Evolutionary conservation across 2,113 vertebrate species (phyloP).

Genomic region (Engystomops pustulosus): DNA sequence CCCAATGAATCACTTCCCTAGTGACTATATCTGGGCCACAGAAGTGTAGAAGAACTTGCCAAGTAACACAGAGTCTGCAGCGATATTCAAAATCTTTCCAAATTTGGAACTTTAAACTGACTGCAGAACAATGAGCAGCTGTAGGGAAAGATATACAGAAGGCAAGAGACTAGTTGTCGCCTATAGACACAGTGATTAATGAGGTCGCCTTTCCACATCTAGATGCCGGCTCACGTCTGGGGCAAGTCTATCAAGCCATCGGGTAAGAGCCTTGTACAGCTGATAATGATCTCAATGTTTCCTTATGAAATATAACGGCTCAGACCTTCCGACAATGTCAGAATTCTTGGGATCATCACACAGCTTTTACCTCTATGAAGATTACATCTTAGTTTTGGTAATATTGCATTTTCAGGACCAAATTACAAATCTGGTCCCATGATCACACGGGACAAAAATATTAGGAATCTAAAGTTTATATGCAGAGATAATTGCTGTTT

Average conservation of each 20-base stretch:
- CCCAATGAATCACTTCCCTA: constrained; percentile 40
- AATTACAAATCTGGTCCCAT: too few species aligned
- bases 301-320: background rate
- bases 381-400: background rate
- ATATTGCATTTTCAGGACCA: too few species aligned
- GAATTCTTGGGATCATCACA: background rate
- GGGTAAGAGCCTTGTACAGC: background rate
- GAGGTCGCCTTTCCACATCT: background rate
- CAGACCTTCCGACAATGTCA: background rate
- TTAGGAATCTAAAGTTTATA: too few species aligned
- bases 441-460: too few species aligned
- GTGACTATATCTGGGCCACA: background rate
- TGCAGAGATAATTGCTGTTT: too few species aligned
- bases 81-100: constrained; percentile 33
- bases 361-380: background rate
- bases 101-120: constrained; percentile 35
- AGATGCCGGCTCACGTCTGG: background rate
- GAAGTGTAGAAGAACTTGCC: constrained; percentile 31
- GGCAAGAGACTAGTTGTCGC: constrained; percentile 33
- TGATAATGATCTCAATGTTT: background rate
- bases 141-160: constrained; percentile 2
- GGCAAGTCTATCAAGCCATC: background rate
- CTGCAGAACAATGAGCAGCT: constrained; percentile 25
- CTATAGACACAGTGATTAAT: constrained; percentile 44
- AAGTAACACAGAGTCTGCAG: constrained; percentile 23